These are phyloP conservation scores for Cenopis cana DNA, from an alignment of 2,888 invertebrate species.

Conservation along the genomic window DNA sequence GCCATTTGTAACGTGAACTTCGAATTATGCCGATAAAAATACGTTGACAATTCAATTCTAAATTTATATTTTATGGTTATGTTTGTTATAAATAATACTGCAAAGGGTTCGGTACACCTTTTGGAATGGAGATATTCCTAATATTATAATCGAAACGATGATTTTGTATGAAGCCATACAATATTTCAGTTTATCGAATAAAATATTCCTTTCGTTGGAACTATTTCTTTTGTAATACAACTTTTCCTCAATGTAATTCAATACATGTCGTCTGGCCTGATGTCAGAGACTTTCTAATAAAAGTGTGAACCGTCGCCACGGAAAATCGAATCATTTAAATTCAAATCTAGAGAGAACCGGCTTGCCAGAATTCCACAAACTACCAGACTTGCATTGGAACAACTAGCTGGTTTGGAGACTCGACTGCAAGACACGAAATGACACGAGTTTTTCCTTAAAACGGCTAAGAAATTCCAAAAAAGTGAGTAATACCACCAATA, in stretches of 20 bases:
- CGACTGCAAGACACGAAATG: background rate
- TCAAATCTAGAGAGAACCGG: background rate
- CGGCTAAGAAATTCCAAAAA: too few relatives aligned
- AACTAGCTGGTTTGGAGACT: background rate
- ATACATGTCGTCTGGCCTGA: background rate
- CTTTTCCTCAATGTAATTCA: background rate
- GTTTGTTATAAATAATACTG: background rate
- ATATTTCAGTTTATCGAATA: too few relatives aligned
- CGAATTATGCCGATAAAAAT: constrained; percentile 59
- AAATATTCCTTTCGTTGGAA: background rate
- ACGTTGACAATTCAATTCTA: constrained; percentile 39
- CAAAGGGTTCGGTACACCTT: too few relatives aligned
- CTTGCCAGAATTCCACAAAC: background rate
- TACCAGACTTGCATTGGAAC: background rate
- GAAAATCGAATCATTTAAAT: constrained; percentile 1
- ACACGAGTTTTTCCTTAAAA: too few relatives aligned
- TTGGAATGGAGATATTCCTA: too few relatives aligned
- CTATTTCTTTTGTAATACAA: background rate
- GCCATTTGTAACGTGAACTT: constrained; percentile 73
- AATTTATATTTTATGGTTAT: constrained; percentile 6
- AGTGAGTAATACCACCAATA: too few relatives aligned
- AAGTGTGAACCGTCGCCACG: too few relatives aligned
- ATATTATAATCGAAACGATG: too few relatives aligned
- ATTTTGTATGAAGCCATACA: background rate
- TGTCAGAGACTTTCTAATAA: background rate